These are phyloP conservation scores for Actinernus sp. DNA, from an alignment of 92 coral and sea anemone species.

Conservation along the genomic window DNA sequence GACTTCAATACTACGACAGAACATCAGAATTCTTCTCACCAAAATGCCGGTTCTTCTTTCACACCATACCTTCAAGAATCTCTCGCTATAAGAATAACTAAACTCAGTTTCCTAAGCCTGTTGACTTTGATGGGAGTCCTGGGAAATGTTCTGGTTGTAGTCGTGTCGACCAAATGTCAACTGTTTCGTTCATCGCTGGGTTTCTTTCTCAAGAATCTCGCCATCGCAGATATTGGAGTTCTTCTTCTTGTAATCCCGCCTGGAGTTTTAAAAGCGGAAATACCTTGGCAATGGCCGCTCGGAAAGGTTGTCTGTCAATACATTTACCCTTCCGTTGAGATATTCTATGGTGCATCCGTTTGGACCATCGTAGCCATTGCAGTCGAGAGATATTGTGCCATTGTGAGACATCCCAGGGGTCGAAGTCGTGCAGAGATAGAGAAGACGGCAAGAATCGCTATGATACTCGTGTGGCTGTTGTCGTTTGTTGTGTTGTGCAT, in stretches of 20 bases:
- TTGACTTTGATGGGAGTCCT: constrained; percentile 9
- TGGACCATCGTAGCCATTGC: constrained; percentile 22
- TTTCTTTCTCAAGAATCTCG: constrained; percentile 8
- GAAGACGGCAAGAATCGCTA: neutral
- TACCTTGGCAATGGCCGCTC: constrained; percentile 19
- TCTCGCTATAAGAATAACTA: too few relatives aligned
- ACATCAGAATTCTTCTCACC: too few relatives aligned
- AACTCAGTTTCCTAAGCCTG: too few relatives aligned
- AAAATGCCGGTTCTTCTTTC: too few relatives aligned
- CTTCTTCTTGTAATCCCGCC: constrained; percentile 2
- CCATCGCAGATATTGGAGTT: constrained; percentile 28
- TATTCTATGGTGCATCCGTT: constrained; percentile 29
- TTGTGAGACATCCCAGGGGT: too few relatives aligned
- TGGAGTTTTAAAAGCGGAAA: neutral
- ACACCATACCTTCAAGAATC: too few relatives aligned
- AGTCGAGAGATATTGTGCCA: constrained; percentile 4
- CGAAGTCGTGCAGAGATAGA: too few relatives aligned
- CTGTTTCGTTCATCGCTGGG: neutral
- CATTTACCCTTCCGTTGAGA: constrained; percentile 15
- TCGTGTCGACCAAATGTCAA: neutral
- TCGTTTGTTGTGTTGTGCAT: constrained; percentile 12
- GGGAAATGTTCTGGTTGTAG: constrained; percentile 12
- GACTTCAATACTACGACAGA: too few relatives aligned
- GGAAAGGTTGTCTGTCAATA: constrained; percentile 22
- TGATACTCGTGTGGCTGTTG: constrained; percentile 1